A percentile compares a stretch with the other conserved stretches of the same genome.
Evolutionary conservation across 2,797 vertebrate genomes (phyloP).

Genomic region (Pseudochirops cupreus): DNA sequence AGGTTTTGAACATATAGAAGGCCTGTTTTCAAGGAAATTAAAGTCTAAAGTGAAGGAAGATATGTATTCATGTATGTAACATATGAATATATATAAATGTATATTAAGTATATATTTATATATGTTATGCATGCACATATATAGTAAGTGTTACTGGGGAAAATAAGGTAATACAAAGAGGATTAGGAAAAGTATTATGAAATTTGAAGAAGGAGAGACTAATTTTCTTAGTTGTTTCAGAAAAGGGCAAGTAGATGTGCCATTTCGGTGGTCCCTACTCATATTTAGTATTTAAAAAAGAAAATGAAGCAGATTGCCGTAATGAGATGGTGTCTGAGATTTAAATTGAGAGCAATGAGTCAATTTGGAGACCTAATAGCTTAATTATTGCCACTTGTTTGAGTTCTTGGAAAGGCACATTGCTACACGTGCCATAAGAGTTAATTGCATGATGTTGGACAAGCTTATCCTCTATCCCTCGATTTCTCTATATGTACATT

Average conservation of each 20-base stretch:
- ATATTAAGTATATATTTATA: no score
- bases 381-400: not conserved
- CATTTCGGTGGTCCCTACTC: not conserved
- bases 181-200: not conserved
- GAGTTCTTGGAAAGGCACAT: not conserved
- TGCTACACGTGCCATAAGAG: not conserved
- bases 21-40: not conserved
- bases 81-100: no score
- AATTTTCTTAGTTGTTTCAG: constrained; percentile 27
- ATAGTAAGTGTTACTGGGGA: not conserved
- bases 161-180: not conserved
- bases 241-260: not conserved
- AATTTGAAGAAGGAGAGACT: not conserved
- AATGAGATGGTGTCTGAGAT: not conserved
- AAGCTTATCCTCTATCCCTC: not conserved
- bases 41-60: not conserved
- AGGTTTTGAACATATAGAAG: not conserved
- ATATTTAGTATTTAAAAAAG: not conserved
- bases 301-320: not conserved
- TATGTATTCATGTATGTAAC: no score
- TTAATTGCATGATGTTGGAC: not conserved
- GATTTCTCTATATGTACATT: not conserved
- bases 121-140: no score
- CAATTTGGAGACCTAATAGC: not conserved
- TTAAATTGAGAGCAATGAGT: not conserved